Percentiles rank a stretch among this genome's conserved stretches.
phyloP scores from a whole-genome alignment of 1,140 invertebrate genomes.

The Cardiocondyla obscurior region DNA sequence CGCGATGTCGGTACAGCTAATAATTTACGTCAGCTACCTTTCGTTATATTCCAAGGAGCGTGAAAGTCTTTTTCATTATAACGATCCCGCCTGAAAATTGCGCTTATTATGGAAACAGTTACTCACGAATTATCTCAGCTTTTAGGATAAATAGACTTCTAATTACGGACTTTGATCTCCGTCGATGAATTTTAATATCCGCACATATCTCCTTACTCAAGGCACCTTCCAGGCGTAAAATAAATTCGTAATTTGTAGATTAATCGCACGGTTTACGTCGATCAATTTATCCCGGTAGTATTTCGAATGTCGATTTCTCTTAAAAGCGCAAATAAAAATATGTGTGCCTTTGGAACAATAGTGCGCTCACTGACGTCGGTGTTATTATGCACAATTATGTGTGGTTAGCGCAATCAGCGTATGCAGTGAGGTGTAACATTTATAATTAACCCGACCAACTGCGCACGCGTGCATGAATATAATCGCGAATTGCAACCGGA shows the following conservation, averaged over 20 bases:
- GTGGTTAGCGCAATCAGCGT: constrained; percentile 31
- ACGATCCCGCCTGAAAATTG: constrained; percentile 12
- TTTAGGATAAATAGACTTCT: background rate
- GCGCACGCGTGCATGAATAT: constrained; percentile 1
- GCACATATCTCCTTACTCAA: background rate
- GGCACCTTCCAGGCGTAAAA: background rate
- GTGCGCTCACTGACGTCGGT: background rate
- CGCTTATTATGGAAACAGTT: constrained; percentile 14
- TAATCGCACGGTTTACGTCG: constrained; percentile 4
- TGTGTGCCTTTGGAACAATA: constrained; percentile 33
- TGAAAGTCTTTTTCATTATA: constrained; percentile 31
- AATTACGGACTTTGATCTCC: constrained; percentile 1
- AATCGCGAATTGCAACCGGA: constrained; percentile 51
- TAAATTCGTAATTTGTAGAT: background rate
- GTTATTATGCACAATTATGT: constrained; percentile 44
- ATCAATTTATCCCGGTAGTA: background rate
- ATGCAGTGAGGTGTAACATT: constrained; percentile 55
- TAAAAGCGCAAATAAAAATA: background rate
- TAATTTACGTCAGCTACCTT: constrained; percentile 46
- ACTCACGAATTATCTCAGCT: background rate
- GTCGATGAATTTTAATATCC: background rate
- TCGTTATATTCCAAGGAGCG: background rate
- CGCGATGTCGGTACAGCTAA: constrained; percentile 14
- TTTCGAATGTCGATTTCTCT: constrained; percentile 31
- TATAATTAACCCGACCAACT: constrained; percentile 55